phyloP scores from a whole-genome alignment of 2,797 vertebrate genomes.

The Melopsittacus undulatus region DNA sequence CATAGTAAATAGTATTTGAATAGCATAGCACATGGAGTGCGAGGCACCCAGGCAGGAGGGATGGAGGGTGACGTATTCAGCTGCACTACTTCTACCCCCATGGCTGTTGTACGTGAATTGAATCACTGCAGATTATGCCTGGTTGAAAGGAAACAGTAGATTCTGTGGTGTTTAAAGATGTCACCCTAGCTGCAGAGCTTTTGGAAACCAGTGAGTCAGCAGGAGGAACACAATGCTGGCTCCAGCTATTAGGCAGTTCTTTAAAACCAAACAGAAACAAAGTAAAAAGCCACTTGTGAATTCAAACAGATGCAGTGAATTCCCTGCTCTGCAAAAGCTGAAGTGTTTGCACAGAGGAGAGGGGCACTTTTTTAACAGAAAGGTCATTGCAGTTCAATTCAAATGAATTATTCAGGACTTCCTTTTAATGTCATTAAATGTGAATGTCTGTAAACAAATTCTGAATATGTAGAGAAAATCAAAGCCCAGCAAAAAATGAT shows the following conservation, averaged over 20 bases:
- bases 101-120: background rate
- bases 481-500: background rate
- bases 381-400: slow-evolving; percentile 47
- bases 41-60: background rate
- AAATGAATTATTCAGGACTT: slow-evolving; percentile 57
- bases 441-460: slow-evolving; percentile 23
- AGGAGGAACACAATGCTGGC: slow-evolving; percentile 40
- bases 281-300: slow-evolving; percentile 31
- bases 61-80: background rate
- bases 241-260: slow-evolving; percentile 61
- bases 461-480: background rate
- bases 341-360: slow-evolving; percentile 46
- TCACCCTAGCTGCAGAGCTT: slow-evolving; percentile 35
- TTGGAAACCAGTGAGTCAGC: slow-evolving; percentile 65
- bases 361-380: slow-evolving; percentile 47
- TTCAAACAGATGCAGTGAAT: slow-evolving; percentile 55
- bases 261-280: slow-evolving; percentile 58
- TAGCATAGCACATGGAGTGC: background rate
- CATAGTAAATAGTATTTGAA: background rate
- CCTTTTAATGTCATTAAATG: slow-evolving; percentile 21
- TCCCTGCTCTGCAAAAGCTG: slow-evolving; percentile 31
- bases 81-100: slow-evolving; percentile 5
- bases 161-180: slow-evolving; percentile 47
- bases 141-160: slow-evolving; percentile 51
- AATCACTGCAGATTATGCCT: slow-evolving; percentile 43